Evolutionary conservation across 2,888 invertebrate genomes (phyloP), one percentile per base, ranked within the genome.

Genomic region (Drosophila falleni): DNA sequence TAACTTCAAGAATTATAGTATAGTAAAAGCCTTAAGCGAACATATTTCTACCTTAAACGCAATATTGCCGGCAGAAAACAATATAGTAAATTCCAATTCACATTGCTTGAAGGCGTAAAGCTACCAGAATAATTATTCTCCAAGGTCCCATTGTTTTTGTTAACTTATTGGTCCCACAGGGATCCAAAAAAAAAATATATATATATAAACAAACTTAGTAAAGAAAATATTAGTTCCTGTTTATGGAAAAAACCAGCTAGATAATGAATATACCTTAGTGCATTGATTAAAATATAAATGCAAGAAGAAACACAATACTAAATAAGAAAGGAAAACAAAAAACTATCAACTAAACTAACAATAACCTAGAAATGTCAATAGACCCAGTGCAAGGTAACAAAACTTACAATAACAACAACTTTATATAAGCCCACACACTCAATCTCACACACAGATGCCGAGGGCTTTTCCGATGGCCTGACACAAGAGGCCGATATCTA

Each of bases 281-380:
- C 16, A 42, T 33, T 31, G 33, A 19, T 3, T 26, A 49, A 54
- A 33, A 39, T 31, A 41, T 0, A 64, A 81, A 63, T 80, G 51
- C 62, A 65, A 46, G 62, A 66, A 55, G 42, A 74, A 71, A 61
- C 50, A 67, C 13, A 68, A 53, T 47, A 64, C 53, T 51, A 55
- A 62, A 54, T 31, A 69, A 19, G n/a, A 39, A 60, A 49, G 23
- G 58, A 53, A 53, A 56, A 39, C 51, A 8, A 51, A 44, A 53
- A 66, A 37, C 35, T 55, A 54, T 46, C 59, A 26, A 53, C 50
- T 31, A 51, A 68, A 62, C 51, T 31, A 50, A 68, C 55, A 76
- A 15, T 67, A 84, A 81, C 84, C 85, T 81, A 87, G 84, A 89
- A 81, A 76, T 87, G 87, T 78, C 84, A 89, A 89, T 78, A 81